Evolutionary conservation across 2,888 invertebrate species (phyloP).

Genomic region (Automeris io): DNA sequence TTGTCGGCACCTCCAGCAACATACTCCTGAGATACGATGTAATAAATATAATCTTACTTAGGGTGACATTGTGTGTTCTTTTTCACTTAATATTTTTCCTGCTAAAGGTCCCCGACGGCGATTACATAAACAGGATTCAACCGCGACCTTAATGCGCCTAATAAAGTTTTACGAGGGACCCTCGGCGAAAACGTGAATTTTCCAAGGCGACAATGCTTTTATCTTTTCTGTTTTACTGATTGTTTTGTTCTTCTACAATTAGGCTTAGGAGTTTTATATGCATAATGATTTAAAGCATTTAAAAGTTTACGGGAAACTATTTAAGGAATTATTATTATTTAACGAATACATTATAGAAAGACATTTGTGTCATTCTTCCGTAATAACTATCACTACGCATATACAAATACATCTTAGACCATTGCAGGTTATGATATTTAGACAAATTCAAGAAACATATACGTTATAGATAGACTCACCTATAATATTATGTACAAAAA

Average conservation of each 20-base stretch:
- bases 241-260: conserved; percentile 62
- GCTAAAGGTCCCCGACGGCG: conserved; percentile 70
- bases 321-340: neutral
- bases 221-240: conserved; percentile 73
- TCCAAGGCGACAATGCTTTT: conserved; percentile 75
- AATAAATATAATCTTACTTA: conserved; percentile 60
- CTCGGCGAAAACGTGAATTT: conserved; percentile 71
- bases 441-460: too few species aligned
- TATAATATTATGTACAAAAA: too few species aligned
- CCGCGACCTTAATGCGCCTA: conserved; percentile 75
- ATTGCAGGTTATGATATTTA: too few species aligned
- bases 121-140: conserved; percentile 77
- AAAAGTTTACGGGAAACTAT: conserved; percentile 2
- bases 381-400: too few species aligned
- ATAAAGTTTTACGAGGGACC: conserved; percentile 75
- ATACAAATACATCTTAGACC: too few species aligned
- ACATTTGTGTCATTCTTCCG: too few species aligned
- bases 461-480: too few species aligned
- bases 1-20: conserved; percentile 32
- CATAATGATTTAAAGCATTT: conserved; percentile 17
- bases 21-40: conserved; percentile 32
- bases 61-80: conserved; percentile 64
- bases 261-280: conserved; percentile 38
- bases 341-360: too few species aligned
- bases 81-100: conserved; percentile 75